phyloP scores from a whole-genome alignment of 2,113 vertebrate genomes.

The Ia io region DNA sequence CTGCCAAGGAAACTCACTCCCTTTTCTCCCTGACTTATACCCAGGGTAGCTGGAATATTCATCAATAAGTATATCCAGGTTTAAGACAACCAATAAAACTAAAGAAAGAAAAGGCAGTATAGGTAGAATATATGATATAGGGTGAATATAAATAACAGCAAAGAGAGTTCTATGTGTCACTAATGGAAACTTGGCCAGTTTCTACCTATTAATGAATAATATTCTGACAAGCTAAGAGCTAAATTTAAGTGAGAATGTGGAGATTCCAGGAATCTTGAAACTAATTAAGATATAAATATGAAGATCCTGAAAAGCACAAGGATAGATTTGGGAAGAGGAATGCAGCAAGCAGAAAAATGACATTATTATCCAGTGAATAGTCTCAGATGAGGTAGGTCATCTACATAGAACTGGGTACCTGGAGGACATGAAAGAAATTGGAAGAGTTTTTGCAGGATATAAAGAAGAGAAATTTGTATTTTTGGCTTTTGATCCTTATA shows the following conservation, averaged over 20 bases:
- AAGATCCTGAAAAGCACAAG: neutral
- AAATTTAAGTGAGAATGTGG: neutral
- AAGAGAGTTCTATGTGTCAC: neutral
- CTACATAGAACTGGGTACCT: fast-evolving
- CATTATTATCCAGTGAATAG: too few species aligned
- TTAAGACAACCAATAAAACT: neutral
- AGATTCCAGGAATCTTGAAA: slow-evolving; percentile 9
- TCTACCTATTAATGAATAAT: neutral
- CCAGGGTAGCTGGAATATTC: neutral
- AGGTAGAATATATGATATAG: neutral
- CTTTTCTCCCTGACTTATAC: neutral
- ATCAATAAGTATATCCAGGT: neutral
- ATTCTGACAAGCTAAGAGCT: neutral
- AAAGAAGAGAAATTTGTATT: neutral
- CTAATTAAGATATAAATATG: neutral
- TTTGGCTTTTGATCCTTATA: neutral
- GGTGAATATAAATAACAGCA: neutral
- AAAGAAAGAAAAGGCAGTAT: neutral
- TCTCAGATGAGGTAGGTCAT: neutral
- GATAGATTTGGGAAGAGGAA: neutral
- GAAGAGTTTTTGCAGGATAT: neutral
- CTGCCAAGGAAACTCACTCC: neutral
- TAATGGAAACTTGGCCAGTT: neutral
- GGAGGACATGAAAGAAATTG: neutral
- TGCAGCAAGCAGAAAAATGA: neutral